Percentiles rank a stretch among this genome's conserved stretches.
Evolutionary conservation across 2,888 invertebrate species (phyloP).

Genomic region (Erebia ligea): DNA sequence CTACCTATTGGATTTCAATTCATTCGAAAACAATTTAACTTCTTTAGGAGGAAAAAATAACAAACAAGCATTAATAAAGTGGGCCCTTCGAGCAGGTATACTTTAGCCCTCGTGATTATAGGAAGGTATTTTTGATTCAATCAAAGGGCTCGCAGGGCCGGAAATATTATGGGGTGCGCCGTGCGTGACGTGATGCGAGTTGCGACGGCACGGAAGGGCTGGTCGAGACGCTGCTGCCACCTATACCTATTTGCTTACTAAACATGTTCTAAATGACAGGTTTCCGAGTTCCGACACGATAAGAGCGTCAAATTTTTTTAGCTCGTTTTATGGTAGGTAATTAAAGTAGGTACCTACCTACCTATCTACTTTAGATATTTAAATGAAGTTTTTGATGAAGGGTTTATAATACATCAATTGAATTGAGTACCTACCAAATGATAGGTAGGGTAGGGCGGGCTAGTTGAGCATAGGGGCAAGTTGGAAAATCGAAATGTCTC

Average conservation of each 20-base stretch:
- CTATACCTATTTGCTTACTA: slow-evolving; percentile 43
- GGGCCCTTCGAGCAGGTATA: slow-evolving; percentile 62
- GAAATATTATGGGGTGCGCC: slow-evolving; percentile 60
- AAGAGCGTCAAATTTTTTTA: slow-evolving; percentile 8
- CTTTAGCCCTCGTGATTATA: slow-evolving; percentile 67
- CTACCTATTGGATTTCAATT: slow-evolving; percentile 11
- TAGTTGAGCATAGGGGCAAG: no score
- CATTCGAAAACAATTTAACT: slow-evolving; percentile 35
- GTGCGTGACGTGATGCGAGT: slow-evolving; percentile 46
- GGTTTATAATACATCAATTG: no score
- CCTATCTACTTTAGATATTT: no score
- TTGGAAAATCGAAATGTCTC: no score
- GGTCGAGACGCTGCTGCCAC: slow-evolving; percentile 35
- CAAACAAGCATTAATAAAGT: slow-evolving; percentile 47
- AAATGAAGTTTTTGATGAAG: not conserved
- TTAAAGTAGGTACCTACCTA: not conserved
- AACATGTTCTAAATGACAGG: slow-evolving; percentile 27
- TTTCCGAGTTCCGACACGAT: slow-evolving; percentile 16
- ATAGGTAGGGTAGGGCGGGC: no score
- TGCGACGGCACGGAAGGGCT: slow-evolving; percentile 37
- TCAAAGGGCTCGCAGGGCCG: slow-evolving; percentile 70
- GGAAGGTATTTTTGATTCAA: slow-evolving; percentile 61
- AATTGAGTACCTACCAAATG: no score
- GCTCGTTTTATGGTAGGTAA: not conserved
- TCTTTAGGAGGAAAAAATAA: slow-evolving; percentile 42